phyloP scores from a whole-genome alignment of 2,797 vertebrate genomes.

The Poecilia picta region DNA sequence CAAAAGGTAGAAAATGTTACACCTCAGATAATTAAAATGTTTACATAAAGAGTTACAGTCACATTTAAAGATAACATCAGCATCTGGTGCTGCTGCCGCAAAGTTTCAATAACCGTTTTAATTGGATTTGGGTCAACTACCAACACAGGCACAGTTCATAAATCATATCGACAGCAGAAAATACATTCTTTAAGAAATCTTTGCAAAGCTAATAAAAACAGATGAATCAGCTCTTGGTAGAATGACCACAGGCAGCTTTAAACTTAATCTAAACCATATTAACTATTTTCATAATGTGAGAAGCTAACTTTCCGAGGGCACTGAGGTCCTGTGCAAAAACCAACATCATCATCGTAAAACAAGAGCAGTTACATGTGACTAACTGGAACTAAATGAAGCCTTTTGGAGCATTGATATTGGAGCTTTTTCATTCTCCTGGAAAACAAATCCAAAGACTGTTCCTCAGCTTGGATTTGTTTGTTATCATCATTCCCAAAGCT shows the following conservation, averaged over 20 bases:
- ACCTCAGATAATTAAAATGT: slow-evolving; percentile 7
- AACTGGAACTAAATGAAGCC: background rate
- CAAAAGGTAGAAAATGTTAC: slow-evolving; percentile 17
- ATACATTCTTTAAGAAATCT: slow-evolving; percentile 30
- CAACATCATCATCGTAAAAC: background rate
- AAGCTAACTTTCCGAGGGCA: background rate
- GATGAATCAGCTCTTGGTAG: slow-evolving; percentile 9
- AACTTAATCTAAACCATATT: background rate
- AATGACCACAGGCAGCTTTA: slow-evolving; percentile 4
- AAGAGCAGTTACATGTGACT: background rate
- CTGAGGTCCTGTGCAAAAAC: background rate
- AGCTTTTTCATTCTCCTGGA: slow-evolving; percentile 25
- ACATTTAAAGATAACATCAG: slow-evolving; percentile 9
- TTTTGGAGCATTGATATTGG: slow-evolving; percentile 7
- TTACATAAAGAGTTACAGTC: background rate
- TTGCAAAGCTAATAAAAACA: slow-evolving; percentile 43
- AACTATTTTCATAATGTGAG: background rate
- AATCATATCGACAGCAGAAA: slow-evolving; percentile 41
- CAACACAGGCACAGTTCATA: slow-evolving; percentile 7
- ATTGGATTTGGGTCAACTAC: slow-evolving; percentile 24
- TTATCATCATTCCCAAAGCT: slow-evolving; percentile 49
- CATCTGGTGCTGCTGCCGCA: slow-evolving; percentile 3
- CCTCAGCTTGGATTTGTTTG: slow-evolving; percentile 25
- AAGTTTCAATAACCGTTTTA: slow-evolving; percentile 24
- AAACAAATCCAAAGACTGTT: slow-evolving; percentile 27